These are phyloP conservation scores for Glaucidium brasilianum DNA, from an alignment of 2,113 vertebrate genomes.

Conservation along the genomic window DNA sequence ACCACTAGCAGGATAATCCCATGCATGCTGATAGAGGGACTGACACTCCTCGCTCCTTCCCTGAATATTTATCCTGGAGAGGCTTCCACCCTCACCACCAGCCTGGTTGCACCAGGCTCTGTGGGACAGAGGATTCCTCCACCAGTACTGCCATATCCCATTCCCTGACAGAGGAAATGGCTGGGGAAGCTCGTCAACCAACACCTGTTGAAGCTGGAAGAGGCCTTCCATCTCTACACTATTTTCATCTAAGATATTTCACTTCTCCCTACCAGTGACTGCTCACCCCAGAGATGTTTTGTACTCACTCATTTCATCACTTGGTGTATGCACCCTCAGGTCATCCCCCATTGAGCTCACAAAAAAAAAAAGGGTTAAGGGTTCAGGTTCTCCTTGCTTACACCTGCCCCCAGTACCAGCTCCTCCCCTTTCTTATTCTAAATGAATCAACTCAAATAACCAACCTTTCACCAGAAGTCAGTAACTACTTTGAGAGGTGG, in stretches of 20 bases:
- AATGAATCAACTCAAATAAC: background rate
- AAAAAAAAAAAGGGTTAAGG: too few species aligned
- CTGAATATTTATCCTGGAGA: background rate
- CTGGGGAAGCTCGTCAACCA: background rate
- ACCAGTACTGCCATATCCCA: background rate
- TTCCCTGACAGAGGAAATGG: background rate
- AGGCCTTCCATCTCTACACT: background rate
- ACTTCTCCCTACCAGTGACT: background rate
- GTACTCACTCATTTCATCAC: background rate
- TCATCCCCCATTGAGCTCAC: background rate
- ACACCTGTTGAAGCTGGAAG: background rate
- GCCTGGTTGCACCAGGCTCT: background rate
- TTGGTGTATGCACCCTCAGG: background rate
- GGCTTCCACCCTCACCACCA: background rate
- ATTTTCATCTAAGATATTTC: background rate
- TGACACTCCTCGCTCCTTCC: background rate
- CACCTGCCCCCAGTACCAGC: background rate
- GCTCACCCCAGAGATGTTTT: background rate
- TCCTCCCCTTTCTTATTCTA: background rate
- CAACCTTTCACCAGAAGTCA: background rate
- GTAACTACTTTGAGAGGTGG: background rate
- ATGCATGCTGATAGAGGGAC: accelerated
- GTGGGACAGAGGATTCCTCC: background rate
- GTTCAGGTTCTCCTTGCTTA: background rate
- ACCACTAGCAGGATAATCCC: background rate